Percentiles rank a stretch among this genome's conserved stretches.
Evolutionary conservation across 2,888 invertebrate genomes (phyloP).

Genomic region (Melinaea menophilus): DNA sequence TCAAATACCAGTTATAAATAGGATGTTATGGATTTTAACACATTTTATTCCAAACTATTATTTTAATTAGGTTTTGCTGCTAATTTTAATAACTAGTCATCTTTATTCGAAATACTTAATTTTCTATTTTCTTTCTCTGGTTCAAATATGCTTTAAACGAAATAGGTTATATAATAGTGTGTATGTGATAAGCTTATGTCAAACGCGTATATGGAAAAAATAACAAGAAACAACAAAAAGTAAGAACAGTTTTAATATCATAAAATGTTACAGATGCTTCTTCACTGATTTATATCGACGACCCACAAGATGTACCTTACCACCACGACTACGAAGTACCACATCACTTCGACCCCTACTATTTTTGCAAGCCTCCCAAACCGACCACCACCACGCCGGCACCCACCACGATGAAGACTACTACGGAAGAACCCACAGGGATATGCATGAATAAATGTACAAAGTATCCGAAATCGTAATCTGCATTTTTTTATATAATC

Average conservation of each 20-base stretch:
- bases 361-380: constrained; percentile 38
- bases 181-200: too few species aligned
- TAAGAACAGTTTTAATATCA: background rate
- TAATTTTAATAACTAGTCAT: too few species aligned
- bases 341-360: constrained; percentile 35
- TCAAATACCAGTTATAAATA: too few species aligned
- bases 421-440: constrained; percentile 51
- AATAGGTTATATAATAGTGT: too few species aligned
- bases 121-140: too few species aligned
- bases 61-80: too few species aligned
- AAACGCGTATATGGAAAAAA: too few species aligned
- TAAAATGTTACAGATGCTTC: constrained; percentile 38
- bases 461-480: constrained; percentile 21
- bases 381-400: constrained; percentile 40
- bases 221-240: background rate
- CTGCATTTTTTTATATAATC: too few species aligned
- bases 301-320: constrained; percentile 35
- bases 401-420: constrained; percentile 44
- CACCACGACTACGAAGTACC: constrained; percentile 23
- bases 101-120: too few species aligned
- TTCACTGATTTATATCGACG: constrained; percentile 43
- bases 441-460: constrained; percentile 61
- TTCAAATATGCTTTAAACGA: too few species aligned
- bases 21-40: too few species aligned
- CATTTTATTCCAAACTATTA: too few species aligned